Percentiles rank a stretch among this genome's conserved stretches.
Conservation (phyloP, 92 coral and sea anemone genomes). For the Bergia sp. region DNA sequence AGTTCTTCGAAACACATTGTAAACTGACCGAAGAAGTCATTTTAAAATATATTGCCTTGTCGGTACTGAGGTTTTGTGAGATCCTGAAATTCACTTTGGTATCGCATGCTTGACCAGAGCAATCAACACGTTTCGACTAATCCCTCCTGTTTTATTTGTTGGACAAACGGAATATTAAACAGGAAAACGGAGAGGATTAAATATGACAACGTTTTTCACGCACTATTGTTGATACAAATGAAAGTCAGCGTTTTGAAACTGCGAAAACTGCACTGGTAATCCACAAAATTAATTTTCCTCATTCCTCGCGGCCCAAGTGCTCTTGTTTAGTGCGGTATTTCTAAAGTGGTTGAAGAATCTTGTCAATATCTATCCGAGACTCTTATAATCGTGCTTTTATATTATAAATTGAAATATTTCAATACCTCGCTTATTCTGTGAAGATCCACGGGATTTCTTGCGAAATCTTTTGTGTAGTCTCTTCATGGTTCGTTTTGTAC, state of each 20-base stretch:
- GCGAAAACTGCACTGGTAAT: background rate
- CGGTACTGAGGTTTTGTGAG: background rate
- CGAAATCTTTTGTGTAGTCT: conserved; percentile 38
- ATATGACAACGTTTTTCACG: conserved; percentile 13
- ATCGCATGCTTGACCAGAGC: conserved; percentile 41
- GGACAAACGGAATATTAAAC: conserved; percentile 59
- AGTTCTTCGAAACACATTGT: background rate
- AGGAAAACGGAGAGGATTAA: conserved; percentile 45
- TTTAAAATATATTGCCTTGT: background rate
- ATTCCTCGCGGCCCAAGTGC: background rate
- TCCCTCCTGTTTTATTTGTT: conserved; percentile 41
- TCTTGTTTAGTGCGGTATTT: background rate
- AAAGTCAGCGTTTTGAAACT: background rate
- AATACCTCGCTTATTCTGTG: conserved; percentile 26
- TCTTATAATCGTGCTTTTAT: background rate
- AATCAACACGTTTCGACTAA: conserved; percentile 31
- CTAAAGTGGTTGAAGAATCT: too few relatives aligned
- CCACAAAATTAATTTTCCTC: background rate
- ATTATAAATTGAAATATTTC: background rate
- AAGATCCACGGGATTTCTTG: conserved; percentile 7
- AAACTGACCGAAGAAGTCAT: background rate
- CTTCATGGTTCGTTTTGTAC: background rate
- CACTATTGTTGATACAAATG: conserved; percentile 10
- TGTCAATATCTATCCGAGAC: background rate
- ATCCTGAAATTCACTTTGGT: background rate